Percentiles rank a stretch among this genome's conserved stretches.
These are phyloP conservation scores for Lordiphosa stackelbergi DNA, from an alignment of 1,140 invertebrate genomes.

Conservation along the genomic window DNA sequence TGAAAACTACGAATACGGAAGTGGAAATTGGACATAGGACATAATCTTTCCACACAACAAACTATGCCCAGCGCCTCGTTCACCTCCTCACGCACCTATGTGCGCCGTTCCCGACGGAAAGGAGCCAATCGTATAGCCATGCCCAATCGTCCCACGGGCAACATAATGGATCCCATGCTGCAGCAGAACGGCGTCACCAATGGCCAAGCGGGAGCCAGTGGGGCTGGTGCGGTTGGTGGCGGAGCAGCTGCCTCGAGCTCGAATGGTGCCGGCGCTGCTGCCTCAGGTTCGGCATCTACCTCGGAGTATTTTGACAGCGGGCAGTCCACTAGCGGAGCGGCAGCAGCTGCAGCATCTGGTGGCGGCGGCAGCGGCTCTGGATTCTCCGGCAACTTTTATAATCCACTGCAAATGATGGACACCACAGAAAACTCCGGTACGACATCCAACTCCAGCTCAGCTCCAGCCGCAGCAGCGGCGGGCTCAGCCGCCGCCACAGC, in stretches of 20 bases:
- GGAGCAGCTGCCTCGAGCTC: constrained; percentile 11
- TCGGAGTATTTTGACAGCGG: constrained; percentile 61
- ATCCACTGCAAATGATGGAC: constrained; percentile 58
- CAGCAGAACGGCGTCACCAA: constrained; percentile 83
- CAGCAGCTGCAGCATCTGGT: constrained; percentile 6
- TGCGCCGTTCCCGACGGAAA: constrained; percentile 88
- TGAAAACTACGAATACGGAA: constrained; percentile 50
- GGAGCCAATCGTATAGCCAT: constrained; percentile 88
- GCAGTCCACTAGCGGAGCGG: constrained; percentile 39
- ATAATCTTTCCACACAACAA: constrained; percentile 57
- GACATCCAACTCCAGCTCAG: constrained; percentile 22
- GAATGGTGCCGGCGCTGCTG: background rate
- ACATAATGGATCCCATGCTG: constrained; percentile 74
- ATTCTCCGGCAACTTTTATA: constrained; percentile 46
- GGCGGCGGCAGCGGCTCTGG: constrained; percentile 14
- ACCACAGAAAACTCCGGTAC: constrained; percentile 47
- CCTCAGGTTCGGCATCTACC: constrained; percentile 24
- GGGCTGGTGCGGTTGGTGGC: too few relatives aligned
- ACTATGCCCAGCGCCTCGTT: constrained; percentile 93
- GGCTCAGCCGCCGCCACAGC: constrained; percentile 23
- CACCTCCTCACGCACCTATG: constrained; percentile 90
- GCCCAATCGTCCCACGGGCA: constrained; percentile 85
- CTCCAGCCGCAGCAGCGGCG: constrained; percentile 28
- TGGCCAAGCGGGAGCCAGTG: constrained; percentile 76
- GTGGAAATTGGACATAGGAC: constrained; percentile 37